Evolutionary conservation across 2,113 vertebrate species (phyloP).

Genomic region (human (Homo sapiens)): DNA sequence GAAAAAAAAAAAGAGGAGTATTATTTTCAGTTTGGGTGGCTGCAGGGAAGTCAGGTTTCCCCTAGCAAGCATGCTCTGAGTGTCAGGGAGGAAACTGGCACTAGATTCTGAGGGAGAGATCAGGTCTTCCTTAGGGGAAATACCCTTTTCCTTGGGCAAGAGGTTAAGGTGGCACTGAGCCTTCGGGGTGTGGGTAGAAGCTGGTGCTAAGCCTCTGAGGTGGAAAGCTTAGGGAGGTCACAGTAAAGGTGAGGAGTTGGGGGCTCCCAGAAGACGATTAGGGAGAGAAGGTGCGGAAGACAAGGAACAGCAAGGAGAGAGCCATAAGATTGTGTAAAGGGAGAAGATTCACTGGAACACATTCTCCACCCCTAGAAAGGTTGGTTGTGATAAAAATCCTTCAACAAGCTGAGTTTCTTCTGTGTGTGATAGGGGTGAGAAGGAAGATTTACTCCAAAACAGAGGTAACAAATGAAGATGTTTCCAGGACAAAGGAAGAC

Average conservation of each 20-base stretch:
- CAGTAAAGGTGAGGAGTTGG: background rate
- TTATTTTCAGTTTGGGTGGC: background rate
- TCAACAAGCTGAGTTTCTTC: background rate
- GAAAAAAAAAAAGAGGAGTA: background rate
- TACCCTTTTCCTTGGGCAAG: background rate
- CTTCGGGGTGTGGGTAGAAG: background rate
- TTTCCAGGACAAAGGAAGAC: background rate
- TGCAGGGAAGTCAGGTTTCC: background rate
- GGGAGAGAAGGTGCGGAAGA: background rate
- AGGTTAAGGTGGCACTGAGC: background rate
- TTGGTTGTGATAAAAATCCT: background rate
- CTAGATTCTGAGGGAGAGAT: background rate
- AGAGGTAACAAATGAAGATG: background rate
- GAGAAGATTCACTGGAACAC: background rate
- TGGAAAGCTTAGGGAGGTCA: background rate
- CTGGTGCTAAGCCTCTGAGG: background rate
- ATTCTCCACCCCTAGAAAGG: too few species aligned
- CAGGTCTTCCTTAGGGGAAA: background rate
- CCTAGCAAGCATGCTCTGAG: background rate
- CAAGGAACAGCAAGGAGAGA: background rate
- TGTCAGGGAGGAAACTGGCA: background rate
- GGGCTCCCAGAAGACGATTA: background rate
- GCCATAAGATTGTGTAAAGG: background rate
- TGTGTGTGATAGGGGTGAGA: background rate
- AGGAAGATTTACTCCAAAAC: background rate